Evolutionary conservation across 2,888 invertebrate genomes (phyloP), one percentile per base, ranked within the genome.

Genomic region (Drosophila formosana): DNA sequence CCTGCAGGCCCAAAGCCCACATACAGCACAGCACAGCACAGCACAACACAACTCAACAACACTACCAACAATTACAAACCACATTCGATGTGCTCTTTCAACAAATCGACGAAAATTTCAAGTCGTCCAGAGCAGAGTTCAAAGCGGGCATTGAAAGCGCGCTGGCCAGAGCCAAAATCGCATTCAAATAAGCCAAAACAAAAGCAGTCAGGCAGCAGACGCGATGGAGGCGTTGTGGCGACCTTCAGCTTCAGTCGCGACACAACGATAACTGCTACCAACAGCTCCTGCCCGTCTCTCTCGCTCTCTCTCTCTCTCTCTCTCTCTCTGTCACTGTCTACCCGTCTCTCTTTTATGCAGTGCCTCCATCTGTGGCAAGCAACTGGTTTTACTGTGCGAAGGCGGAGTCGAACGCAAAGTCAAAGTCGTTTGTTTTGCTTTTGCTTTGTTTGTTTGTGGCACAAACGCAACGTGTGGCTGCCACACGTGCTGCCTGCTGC

Each of bases 381-480:
- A 83, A 83, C 83, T 88, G 89, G 89, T 88, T 83, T 88, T 72
- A 41, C 41, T 63, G n/a, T 11, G 37, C 49, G 49, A 47, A 56
- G 67, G 65, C 72, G 77, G 80, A 60, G 65, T 55, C 58, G 46
- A 26, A 50, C 28, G 37, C 80, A 66, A 53, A 86, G 67, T 80
- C 86, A 77, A 85, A 82, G 69, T 78, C 65, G 74, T 66, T 69
- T 65, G 63, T 26, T 66, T 62, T 62, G 56, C 26, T 47, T 30
- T 18, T 28, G 39, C 18, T 49, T 32, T 47, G 26, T 18, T 41
- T 30, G 28, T 45, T 39, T 52, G 56, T 53, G 51, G 41, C 82
- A 81, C 70, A 63, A 61, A 30, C 46, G 28, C 63, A 64, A 66
- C 56, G 47, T 70, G 64, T 67, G 47, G 43, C 60, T 62, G 72